A percentile compares a stretch with the other conserved stretches of the same genome.
phyloP scores from a whole-genome alignment of 2,113 vertebrate genomes.

The Myiozetetes cayanensis region DNA sequence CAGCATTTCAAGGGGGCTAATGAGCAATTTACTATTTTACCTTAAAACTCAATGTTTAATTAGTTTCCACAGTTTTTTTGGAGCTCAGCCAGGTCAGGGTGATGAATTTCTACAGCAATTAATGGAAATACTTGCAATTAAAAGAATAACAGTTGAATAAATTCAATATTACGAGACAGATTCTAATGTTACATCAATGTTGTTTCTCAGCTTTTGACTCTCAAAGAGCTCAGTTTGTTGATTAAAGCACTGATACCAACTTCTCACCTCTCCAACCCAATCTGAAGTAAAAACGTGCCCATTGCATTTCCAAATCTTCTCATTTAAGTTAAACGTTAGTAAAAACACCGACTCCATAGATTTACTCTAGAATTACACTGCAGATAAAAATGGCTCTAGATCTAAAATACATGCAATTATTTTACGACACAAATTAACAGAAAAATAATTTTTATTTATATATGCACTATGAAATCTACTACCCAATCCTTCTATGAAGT shows the following conservation, averaged over 20 bases:
- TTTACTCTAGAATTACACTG: background rate
- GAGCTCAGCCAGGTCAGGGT: slow-evolving; percentile 44
- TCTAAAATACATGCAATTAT: background rate
- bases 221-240: background rate
- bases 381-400: background rate
- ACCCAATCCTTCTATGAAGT: background rate
- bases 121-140: slow-evolving; percentile 61
- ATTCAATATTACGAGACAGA: background rate
- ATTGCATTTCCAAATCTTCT: background rate
- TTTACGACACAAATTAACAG: background rate
- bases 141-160: slow-evolving; percentile 32
- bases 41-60: slow-evolving; percentile 70
- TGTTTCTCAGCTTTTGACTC: background rate
- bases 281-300: background rate
- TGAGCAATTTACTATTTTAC: slow-evolving; percentile 58
- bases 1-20: slow-evolving; percentile 56
- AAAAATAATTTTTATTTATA: background rate
- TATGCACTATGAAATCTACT: background rate
- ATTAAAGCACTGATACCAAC: background rate
- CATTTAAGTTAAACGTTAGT: background rate
- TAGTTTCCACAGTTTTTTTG: slow-evolving; percentile 65
- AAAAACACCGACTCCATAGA: background rate
- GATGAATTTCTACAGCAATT: slow-evolving; percentile 61
- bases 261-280: background rate
- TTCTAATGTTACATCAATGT: background rate